Evolutionary conservation across 1,140 invertebrate species (phyloP).

Genomic region (Tetragonula clypearis): DNA sequence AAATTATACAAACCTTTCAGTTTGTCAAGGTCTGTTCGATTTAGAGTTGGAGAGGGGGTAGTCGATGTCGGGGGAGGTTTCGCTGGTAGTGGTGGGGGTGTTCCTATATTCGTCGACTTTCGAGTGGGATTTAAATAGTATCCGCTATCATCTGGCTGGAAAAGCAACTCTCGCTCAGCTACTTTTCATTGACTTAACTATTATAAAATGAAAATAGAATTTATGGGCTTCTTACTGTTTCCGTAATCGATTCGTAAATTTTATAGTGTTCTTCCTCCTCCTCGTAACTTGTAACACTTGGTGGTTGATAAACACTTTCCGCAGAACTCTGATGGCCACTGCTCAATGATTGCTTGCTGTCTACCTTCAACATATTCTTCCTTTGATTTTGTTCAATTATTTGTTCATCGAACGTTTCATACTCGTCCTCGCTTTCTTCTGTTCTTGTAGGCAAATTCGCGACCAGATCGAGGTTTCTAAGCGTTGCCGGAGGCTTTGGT

Average conservation of each 20-base stretch:
- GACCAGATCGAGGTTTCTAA: conserved; percentile 76
- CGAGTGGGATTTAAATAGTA: conserved; percentile 62
- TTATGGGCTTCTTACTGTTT: conserved; percentile 68
- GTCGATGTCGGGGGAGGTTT: conserved; percentile 59
- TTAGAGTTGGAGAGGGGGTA: conserved; percentile 29
- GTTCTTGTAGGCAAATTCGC: conserved; percentile 75
- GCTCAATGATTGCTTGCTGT: conserved; percentile 72
- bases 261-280: conserved; percentile 71
- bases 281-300: conserved; percentile 69
- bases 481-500: conserved; percentile 23
- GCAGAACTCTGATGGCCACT: conserved; percentile 69
- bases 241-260: conserved; percentile 78
- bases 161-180: background rate
- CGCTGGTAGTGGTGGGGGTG: conserved; percentile 69
- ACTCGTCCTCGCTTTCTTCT: conserved; percentile 76
- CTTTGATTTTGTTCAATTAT: conserved; percentile 68
- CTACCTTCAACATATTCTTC: conserved; percentile 57
- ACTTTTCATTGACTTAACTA: background rate
- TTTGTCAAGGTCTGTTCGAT: conserved; percentile 29
- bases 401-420: conserved; percentile 74
- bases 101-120: background rate
- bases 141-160: conserved; percentile 70
- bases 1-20: conserved; percentile 46
- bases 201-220: background rate
- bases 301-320: conserved; percentile 74